Evolutionary conservation across 92 coral and sea anemone species (phyloP), one percentile per base, ranked within the genome.

Genomic region (Phenganax marumi): DNA sequence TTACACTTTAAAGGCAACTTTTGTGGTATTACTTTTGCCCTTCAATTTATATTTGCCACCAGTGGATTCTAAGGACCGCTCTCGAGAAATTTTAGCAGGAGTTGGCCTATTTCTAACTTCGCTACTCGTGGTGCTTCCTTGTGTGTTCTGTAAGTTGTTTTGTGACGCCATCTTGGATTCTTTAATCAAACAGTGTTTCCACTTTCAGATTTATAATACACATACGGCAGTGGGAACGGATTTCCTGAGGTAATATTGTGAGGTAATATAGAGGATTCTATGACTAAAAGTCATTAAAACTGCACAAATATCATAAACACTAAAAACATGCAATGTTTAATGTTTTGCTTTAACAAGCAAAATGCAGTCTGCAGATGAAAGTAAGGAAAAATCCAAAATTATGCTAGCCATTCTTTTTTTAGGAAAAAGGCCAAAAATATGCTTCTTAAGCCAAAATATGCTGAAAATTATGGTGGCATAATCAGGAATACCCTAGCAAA

Each of bases 21-120:
- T n/a, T n/a, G n/a, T n/a, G n/a, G n/a, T n/a, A n/a, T n/a, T n/a
- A n/a, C n/a, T n/a, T n/a, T n/a, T n/a, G n/a, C n/a, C n/a, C n/a
- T n/a, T n/a, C n/a, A n/a, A n/a, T n/a, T n/a, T n/a, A n/a, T n/a
- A n/a, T n/a, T n/a, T n/a, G n/a, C n/a, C 43, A 33, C 43, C 88
- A 77, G 78, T 85, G 77, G 17, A 74, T 26, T 68, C 48, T 70
- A 24, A 80, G 50, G 22, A 0, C 48, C 52, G 46, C 47, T 43
- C 86, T 86, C 73, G 89, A 75, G 2, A 81, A 63, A 33, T 86
- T 82, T 71, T 81, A 62, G 74, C 84, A 88, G 52, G 75, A 33
- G 43, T 33, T 33, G 43, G 43, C 43, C 43, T 33, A 33, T 33
- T 33, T 33, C 52, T 81, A 84, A 77, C 85, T 88, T 84, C 13